These are phyloP conservation scores for Drosophila barbarae DNA, from an alignment of 2,888 invertebrate genomes.

Conservation along the genomic window DNA sequence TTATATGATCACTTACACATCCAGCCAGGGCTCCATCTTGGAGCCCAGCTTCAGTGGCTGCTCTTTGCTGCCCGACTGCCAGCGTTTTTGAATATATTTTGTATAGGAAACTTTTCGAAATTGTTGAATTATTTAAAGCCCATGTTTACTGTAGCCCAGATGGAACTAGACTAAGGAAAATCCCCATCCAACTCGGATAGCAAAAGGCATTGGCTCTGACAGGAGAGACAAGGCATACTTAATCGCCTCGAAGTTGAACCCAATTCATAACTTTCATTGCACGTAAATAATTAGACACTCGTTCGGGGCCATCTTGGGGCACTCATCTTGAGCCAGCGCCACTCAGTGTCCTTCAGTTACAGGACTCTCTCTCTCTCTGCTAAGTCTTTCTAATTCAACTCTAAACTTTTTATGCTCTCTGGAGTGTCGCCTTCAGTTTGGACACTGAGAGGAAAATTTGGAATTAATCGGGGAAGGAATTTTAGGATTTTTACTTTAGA, in stretches of 20 bases:
- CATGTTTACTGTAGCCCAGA: background rate
- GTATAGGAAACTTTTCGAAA: background rate
- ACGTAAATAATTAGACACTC: constrained; percentile 48
- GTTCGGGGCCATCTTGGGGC: constrained; percentile 30
- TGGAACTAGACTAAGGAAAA: constrained; percentile 11
- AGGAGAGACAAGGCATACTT: constrained; percentile 6
- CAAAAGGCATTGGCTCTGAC: constrained; percentile 5
- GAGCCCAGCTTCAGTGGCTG: no score
- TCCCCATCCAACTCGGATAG: constrained; percentile 11
- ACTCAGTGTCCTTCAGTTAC: background rate
- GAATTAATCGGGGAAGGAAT: rapidly evolving
- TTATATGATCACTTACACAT: no score
- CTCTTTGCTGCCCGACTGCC: no score
- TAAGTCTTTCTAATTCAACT: constrained; percentile 42
- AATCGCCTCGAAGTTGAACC: background rate
- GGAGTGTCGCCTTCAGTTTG: constrained; percentile 5
- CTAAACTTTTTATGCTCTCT: constrained; percentile 55
- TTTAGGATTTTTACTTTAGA: background rate
- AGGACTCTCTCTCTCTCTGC: background rate
- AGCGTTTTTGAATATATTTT: no score
- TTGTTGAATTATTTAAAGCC: background rate
- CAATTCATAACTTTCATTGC: constrained; percentile 41
- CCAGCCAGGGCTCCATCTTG: no score
- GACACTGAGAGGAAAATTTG: background rate
- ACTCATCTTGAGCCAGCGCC: constrained; percentile 24